phyloP scores from a whole-genome alignment of 2,113 vertebrate species.

The Melanerpes formicivorus region DNA sequence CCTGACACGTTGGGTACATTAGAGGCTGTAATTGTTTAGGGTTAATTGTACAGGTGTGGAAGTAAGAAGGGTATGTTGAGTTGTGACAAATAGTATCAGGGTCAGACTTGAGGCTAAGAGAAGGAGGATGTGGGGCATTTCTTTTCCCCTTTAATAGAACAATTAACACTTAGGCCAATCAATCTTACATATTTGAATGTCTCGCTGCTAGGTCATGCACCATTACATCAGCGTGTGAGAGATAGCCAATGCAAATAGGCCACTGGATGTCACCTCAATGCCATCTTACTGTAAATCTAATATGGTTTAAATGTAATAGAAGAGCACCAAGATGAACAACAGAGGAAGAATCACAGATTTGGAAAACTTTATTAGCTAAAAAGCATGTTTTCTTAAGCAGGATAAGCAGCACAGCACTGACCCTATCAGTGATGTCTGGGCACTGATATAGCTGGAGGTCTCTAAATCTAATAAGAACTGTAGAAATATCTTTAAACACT shows the following conservation, averaged over 20 bases:
- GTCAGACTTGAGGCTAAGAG: conserved; percentile 19
- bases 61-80: conserved; percentile 10
- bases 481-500: conserved; percentile 23
- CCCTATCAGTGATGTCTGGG: background rate
- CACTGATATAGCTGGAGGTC: background rate
- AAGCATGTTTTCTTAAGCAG: background rate
- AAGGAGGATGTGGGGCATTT: background rate
- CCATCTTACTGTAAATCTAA: conserved; percentile 26
- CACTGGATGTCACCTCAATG: conserved; percentile 17
- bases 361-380: conserved; percentile 14
- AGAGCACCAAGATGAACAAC: background rate
- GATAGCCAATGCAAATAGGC: conserved; percentile 54
- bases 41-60: conserved; percentile 43
- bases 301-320: background rate
- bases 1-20: conserved; percentile 32
- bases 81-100: conserved; percentile 23
- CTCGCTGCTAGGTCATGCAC: conserved; percentile 62
- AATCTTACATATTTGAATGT: conserved; percentile 50
- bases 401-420: background rate
- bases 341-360: background rate
- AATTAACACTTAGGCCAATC: conserved; percentile 54
- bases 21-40: conserved; percentile 54
- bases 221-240: conserved; percentile 69
- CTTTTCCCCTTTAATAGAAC: conserved; percentile 46
- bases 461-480: conserved; percentile 20